Evolutionary conservation across 2,113 vertebrate genomes (phyloP).

Genomic region (Gambusia affinis): DNA sequence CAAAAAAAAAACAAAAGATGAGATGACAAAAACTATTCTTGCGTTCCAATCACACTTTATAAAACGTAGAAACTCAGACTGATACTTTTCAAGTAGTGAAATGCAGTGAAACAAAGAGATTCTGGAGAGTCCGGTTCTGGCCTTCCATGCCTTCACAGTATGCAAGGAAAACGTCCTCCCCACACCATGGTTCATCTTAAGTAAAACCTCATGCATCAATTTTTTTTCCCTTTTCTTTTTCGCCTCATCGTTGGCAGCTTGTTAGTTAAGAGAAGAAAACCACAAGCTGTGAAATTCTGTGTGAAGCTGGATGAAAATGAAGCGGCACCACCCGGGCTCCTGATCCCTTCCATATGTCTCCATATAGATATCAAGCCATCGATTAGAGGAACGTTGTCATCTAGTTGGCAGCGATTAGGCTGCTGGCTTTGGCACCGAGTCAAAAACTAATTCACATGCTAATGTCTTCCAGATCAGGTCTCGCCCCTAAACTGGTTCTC

Average conservation of each 20-base stretch:
- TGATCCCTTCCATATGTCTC: slow-evolving; percentile 72
- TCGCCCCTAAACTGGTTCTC: slow-evolving; percentile 77
- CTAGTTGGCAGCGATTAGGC: slow-evolving; percentile 70
- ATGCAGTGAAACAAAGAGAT: not conserved
- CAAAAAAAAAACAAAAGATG: no score
- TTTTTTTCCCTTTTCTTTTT: no score
- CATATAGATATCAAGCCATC: slow-evolving; percentile 78
- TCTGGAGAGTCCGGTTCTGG: not conserved
- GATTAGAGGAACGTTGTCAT: slow-evolving; percentile 75
- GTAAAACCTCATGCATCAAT: slow-evolving; percentile 6
- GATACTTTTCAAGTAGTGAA: not conserved
- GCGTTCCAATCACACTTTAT: no score
- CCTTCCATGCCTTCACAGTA: not conserved
- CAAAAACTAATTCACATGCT: slow-evolving; percentile 81
- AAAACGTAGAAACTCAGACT: not conserved
- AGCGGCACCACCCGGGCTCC: slow-evolving; percentile 26
- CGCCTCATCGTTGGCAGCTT: no score
- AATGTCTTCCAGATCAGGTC: slow-evolving; percentile 80
- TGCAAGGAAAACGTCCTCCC: not conserved
- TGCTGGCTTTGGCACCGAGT: slow-evolving; percentile 73
- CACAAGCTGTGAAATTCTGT: slow-evolving; percentile 22
- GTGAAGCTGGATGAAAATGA: slow-evolving; percentile 37
- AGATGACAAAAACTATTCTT: not conserved
- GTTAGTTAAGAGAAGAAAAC: not conserved
- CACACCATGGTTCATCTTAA: not conserved